These are phyloP conservation scores for Acipenser ruthenus DNA, from an alignment of 2,797 vertebrate genomes.

Conservation along the genomic window DNA sequence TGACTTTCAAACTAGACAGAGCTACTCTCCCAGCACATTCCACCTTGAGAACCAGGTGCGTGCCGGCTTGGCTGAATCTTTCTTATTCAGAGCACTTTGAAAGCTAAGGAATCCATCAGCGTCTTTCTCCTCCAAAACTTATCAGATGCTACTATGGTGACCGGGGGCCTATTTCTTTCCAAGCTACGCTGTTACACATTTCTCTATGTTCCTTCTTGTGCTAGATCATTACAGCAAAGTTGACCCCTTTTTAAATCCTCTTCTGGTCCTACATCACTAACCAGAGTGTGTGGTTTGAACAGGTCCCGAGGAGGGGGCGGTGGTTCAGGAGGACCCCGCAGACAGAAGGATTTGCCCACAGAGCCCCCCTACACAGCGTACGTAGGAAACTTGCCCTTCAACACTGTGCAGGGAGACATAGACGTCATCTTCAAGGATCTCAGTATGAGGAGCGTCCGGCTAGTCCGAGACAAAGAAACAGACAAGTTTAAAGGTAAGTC, in stretches of 20 bases:
- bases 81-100: too few relatives aligned
- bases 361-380: conserved; percentile 96
- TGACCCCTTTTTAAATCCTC: neutral
- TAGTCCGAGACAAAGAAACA: conserved; percentile 97
- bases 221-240: too few relatives aligned
- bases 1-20: too few relatives aligned
- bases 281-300: neutral
- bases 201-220: too few relatives aligned
- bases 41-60: too few relatives aligned
- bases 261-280: neutral
- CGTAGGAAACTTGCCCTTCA: conserved; percentile 93
- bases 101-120: too few relatives aligned
- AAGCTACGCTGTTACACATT: too few relatives aligned
- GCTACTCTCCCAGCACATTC: too few relatives aligned
- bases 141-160: too few relatives aligned
- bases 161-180: too few relatives aligned
- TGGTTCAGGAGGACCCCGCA: conserved; percentile 67
- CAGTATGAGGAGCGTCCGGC: conserved; percentile 81
- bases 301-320: conserved; percentile 44
- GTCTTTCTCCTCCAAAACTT: too few relatives aligned
- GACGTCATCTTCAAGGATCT: conserved; percentile 95
- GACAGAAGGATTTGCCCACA: conserved; percentile 90
- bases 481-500: conserved; percentile 96
- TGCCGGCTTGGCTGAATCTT: too few relatives aligned
- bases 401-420: conserved; percentile 96